A percentile compares a stretch with the other conserved stretches of the same genome.
These are phyloP conservation scores for Tipula unca DNA, from an alignment of 2,888 invertebrate genomes.

Conservation along the genomic window DNA sequence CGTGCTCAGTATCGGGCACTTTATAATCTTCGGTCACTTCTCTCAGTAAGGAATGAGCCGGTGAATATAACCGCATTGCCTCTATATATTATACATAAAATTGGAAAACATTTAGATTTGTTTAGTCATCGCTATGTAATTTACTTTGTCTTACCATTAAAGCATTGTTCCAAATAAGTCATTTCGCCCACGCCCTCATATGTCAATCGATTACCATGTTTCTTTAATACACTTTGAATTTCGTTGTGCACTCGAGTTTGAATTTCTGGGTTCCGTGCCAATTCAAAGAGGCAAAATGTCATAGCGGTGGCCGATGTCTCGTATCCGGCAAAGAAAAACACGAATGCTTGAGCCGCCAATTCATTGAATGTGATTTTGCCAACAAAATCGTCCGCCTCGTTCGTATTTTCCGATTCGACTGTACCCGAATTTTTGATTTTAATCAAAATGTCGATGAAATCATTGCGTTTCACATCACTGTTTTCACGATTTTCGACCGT, in stretches of 20 bases:
- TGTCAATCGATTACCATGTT: conserved; percentile 34
- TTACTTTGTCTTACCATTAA: no score
- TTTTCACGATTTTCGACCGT: conserved; percentile 25
- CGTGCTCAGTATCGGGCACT: background rate
- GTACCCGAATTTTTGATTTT: conserved; percentile 21
- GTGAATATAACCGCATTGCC: background rate
- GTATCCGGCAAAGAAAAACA: conserved; percentile 44
- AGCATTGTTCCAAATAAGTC: conserved; percentile 39
- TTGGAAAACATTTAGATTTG: no score
- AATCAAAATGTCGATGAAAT: conserved; percentile 26
- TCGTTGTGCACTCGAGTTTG: conserved; percentile 35
- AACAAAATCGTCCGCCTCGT: background rate
- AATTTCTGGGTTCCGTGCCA: conserved; percentile 40
- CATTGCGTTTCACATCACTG: conserved; percentile 25
- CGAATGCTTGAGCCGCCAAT: conserved; percentile 27
- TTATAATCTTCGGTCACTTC: background rate
- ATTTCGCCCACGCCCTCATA: conserved; percentile 39
- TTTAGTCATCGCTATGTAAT: no score
- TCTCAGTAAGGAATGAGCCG: background rate
- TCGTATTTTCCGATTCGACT: background rate
- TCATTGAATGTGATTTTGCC: background rate
- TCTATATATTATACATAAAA: no score
- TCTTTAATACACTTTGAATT: conserved; percentile 34
- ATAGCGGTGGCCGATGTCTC: conserved; percentile 42
- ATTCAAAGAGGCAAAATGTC: conserved; percentile 40